Base-by-base conservation (phyloP, 2,797 vertebrate genomes). In the Urocyon cinereoargenteus region DNA sequence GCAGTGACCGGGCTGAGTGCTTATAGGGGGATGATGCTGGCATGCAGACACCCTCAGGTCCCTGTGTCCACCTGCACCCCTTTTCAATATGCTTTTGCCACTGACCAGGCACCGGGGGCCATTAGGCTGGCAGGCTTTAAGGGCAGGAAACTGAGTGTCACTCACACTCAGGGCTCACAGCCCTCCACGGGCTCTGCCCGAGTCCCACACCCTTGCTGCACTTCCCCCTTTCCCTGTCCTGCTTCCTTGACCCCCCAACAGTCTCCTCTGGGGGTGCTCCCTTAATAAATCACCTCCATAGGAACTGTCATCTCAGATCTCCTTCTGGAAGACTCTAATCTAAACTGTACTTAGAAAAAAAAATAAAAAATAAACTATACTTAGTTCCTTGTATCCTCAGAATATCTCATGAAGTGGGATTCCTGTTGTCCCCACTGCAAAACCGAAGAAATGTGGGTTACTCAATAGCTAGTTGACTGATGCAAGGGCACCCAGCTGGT, bases 41-140 rank as follows among this genome's bases (percentile, higher is more conserved):
- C 2, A 4, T 4, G 3, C 79, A 40, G 34, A 40, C 0, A 13
- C 55, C 55, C 22, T 40, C 2, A 9, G 14, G 34, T 18, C 34
- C 34, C 22, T 3, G 22, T 40, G 78, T 45, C 26, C 59, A 21
- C 18, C 40, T 5, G 36, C 22, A 6, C 11, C 11, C 12, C 59
- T 31, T 61, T 31, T 64, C 81, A 31, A 3, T 12, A 36, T 83
- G 59, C 26, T 28, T 31, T 21, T 49, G 82, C 59, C 45, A 84
- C 40, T 31, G 11, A 62, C 59, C 24, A 19, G 36, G 81, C 81
- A 59, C 55, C 22, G 15, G 55, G 78, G 34, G 8, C 22, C 28
- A 31, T 57, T 11, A 18, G 22, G 57, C 79, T 19, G 57, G 34
- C 79, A 28, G 55, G 79, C 79, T 82, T 22, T 4, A n/a, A 22